Conservation (phyloP, 2,888 invertebrate species). For the Muscina levida region DNA sequence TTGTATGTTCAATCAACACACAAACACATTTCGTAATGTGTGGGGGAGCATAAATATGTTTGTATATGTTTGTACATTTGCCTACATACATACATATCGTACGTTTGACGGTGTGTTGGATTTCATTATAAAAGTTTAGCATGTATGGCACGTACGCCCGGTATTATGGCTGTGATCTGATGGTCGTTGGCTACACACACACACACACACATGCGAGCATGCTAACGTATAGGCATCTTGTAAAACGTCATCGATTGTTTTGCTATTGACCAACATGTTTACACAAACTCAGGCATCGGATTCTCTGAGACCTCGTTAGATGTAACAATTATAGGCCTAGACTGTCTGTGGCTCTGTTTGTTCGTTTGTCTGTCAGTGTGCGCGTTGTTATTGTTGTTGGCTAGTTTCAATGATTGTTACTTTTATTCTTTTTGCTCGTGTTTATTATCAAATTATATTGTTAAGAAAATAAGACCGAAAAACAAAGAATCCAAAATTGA, state of each 20-base stretch:
- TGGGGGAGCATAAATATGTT: background rate
- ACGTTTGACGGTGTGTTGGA: slow-evolving; percentile 15
- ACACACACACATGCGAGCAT: slow-evolving; percentile 20
- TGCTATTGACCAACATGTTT: background rate
- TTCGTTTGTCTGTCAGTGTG: background rate
- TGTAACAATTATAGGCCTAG: background rate
- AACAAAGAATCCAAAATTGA: slow-evolving; percentile 38
- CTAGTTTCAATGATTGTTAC: slow-evolving; percentile 37
- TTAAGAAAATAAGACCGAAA: slow-evolving; percentile 37
- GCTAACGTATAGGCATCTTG: too few relatives aligned
- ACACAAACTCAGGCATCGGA: too few relatives aligned
- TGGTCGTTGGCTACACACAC: slow-evolving; percentile 10
- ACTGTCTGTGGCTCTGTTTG: background rate
- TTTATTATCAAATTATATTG: slow-evolving; percentile 44
- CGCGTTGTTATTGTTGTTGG: background rate
- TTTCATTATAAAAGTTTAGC: slow-evolving; percentile 14
- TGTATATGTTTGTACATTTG: slow-evolving; percentile 4
- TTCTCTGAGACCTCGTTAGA: background rate
- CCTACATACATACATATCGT: too few relatives aligned
- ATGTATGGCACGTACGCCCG: slow-evolving; percentile 47
- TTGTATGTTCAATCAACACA: background rate
- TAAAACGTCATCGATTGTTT: slow-evolving; percentile 20
- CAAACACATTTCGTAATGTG: background rate
- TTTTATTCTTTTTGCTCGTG: slow-evolving; percentile 37
- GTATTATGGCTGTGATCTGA: slow-evolving; percentile 48